A percentile compares a stretch with the other conserved stretches of the same genome.
phyloP scores from a whole-genome alignment of 2,888 invertebrate species.

The Deroplatys truncata region DNA sequence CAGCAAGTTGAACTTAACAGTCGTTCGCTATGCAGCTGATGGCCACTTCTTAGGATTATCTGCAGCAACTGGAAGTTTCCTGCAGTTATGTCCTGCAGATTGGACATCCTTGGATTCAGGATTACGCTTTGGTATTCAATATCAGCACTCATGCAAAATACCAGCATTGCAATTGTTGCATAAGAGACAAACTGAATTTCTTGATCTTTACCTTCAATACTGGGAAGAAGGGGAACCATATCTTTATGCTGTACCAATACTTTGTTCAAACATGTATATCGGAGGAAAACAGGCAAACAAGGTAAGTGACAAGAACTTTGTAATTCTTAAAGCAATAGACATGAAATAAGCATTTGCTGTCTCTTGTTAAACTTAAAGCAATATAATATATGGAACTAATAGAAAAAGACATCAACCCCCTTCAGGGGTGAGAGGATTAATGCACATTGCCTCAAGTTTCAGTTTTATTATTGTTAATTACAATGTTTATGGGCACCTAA shows the following conservation, averaged over 20 bases:
- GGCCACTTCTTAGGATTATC: slow-evolving; percentile 45
- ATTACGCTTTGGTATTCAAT: slow-evolving; percentile 45
- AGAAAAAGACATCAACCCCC: no score
- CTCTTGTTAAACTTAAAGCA: no score
- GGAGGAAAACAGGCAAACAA: slow-evolving; percentile 43
- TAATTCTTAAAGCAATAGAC: no score
- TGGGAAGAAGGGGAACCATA: slow-evolving; percentile 42
- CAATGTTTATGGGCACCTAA: no score
- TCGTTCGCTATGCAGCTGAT: slow-evolving; percentile 43
- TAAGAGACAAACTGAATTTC: slow-evolving; percentile 45
- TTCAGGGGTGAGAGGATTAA: no score
- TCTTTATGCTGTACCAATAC: slow-evolving; percentile 54
- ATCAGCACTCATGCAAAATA: slow-evolving; percentile 40
- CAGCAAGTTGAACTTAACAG: slow-evolving; percentile 45
- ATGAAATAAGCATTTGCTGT: no score
- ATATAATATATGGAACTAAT: no score
- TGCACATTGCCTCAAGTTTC: no score
- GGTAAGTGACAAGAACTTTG: slow-evolving; percentile 31
- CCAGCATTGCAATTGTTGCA: slow-evolving; percentile 42
- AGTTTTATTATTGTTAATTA: no score
- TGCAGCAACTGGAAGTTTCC: slow-evolving; percentile 35
- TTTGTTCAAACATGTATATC: slow-evolving; percentile 49
- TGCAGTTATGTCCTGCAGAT: slow-evolving; percentile 38
- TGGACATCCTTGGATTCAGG: slow-evolving; percentile 36
- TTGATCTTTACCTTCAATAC: slow-evolving; percentile 52